Evolutionary conservation across 2,113 vertebrate genomes (phyloP), one percentile per base, ranked within the genome.

Genomic region (Oreochromis tanganicae): DNA sequence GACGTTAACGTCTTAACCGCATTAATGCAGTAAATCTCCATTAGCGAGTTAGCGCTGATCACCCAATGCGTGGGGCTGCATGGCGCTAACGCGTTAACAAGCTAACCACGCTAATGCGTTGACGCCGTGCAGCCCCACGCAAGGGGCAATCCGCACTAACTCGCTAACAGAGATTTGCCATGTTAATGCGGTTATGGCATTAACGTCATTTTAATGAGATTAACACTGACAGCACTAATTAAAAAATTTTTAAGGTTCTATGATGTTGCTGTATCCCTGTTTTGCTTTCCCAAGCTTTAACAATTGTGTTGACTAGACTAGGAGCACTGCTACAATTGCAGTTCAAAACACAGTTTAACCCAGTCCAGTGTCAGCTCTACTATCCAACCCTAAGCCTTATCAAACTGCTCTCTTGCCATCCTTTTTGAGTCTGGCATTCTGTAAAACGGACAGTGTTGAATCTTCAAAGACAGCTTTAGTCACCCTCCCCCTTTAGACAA

Each of bases 161-260:
- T 61, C 5, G 16, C 14, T 34, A 61, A 61, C 2, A 5, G 29
- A 34, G 57, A 61, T 61, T 61, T 10, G 16, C 29, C 16, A 61
- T 61, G 16, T 61, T 61, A 34, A 61, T 61, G 29, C 16, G 17
- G 57, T 34, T 61, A 61, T 61, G 29, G 57, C 3, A 16, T 61
- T 61, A 61, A 34, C 2, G 5, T 61, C 16, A 19, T 63, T 34
- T 61, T 34, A 61, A 61, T 3, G 1, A 11, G 16, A 61, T 61
- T 6, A 19, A 61, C 9, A 2, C 29, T 61, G 59, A 61, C 9
- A 19, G 29, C 59, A 61, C 29, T 61, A 61, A 66, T 66, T n/a
- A 4, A 61, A 59, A 32, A 0, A 0, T 0, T 4, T 29, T 4
- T 19, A 32, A 50, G 43, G 14, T 61, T 19, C n/a, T 32, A 17